A percentile compares a stretch with the other conserved stretches of the same genome.
Conservation (phyloP, 2,888 invertebrate species). For the Chalcis sispes region DNA sequence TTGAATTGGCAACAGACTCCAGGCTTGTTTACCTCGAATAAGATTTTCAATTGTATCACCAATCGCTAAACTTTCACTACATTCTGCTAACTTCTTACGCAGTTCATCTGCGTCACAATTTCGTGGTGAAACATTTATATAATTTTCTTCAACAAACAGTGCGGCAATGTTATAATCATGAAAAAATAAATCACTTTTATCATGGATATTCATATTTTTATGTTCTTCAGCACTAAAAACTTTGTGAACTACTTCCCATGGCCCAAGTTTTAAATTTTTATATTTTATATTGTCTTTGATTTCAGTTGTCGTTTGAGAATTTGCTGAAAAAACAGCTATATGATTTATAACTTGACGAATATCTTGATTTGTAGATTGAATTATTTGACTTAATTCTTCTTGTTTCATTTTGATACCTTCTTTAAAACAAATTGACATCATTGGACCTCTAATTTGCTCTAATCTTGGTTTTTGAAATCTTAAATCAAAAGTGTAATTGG, state of each 20-base stretch:
- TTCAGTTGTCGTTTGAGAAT: constrained; percentile 22
- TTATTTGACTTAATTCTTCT: constrained; percentile 89
- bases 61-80: constrained; percentile 90
- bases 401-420: constrained; percentile 89
- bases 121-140: constrained; percentile 88
- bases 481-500: constrained; percentile 96
- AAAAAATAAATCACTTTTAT: constrained; percentile 95
- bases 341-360: constrained; percentile 95
- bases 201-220: constrained; percentile 85
- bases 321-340: constrained; percentile 86
- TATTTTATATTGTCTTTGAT: constrained; percentile 73
- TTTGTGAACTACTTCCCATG: constrained; percentile 94
- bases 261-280: constrained; percentile 93
- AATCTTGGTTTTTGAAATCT: constrained; percentile 89
- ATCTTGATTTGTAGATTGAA: constrained; percentile 92
- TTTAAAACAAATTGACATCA: constrained; percentile 94
- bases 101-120: constrained; percentile 81
- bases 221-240: constrained; percentile 91
- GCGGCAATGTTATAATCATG: constrained; percentile 97
- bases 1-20: constrained; percentile 91
- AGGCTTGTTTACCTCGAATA: constrained; percentile 88
- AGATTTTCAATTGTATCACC: constrained; percentile 91
- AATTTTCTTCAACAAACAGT: constrained; percentile 98
- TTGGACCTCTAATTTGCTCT: constrained; percentile 94
- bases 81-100: constrained; percentile 83